Conservation (phyloP, 1,140 invertebrate species). For the Hypothenemus hampei region DNA sequence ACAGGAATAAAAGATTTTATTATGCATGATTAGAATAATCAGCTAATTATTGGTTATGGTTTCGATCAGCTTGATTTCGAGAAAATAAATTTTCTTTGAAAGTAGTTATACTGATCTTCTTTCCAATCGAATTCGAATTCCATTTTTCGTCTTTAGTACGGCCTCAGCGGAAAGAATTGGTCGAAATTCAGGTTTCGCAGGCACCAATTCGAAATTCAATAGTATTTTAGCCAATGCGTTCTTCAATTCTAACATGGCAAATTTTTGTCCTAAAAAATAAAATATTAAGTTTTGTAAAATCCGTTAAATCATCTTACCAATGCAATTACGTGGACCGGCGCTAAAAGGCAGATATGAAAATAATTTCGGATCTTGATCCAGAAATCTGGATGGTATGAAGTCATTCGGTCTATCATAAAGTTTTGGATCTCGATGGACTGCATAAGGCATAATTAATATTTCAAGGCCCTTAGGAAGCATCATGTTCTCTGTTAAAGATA, state of each 20-base stretch:
- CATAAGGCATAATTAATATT: background rate
- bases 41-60: no score
- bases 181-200: constrained; percentile 33
- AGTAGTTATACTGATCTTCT: no score
- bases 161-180: constrained; percentile 40
- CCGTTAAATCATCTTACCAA: background rate
- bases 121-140: constrained; percentile 40
- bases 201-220: constrained; percentile 53
- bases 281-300: background rate
- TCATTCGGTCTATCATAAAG: constrained; percentile 5
- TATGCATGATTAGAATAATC: no score
- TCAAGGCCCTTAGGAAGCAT: constrained; percentile 1
- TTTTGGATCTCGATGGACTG: constrained; percentile 1
- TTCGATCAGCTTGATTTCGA: no score
- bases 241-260: constrained; percentile 72
- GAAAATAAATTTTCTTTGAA: no score
- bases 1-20: no score
- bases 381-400: constrained; percentile 4
- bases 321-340: constrained; percentile 10
- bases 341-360: constrained; percentile 9
- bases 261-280: constrained; percentile 64
- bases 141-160: constrained; percentile 45
- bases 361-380: background rate
- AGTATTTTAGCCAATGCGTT: constrained; percentile 60
- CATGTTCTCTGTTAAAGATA: background rate